Percentiles rank a stretch among this genome's conserved stretches.
Conservation (phyloP, 1,140 invertebrate species). For the Proctacanthus coquilletti region DNA sequence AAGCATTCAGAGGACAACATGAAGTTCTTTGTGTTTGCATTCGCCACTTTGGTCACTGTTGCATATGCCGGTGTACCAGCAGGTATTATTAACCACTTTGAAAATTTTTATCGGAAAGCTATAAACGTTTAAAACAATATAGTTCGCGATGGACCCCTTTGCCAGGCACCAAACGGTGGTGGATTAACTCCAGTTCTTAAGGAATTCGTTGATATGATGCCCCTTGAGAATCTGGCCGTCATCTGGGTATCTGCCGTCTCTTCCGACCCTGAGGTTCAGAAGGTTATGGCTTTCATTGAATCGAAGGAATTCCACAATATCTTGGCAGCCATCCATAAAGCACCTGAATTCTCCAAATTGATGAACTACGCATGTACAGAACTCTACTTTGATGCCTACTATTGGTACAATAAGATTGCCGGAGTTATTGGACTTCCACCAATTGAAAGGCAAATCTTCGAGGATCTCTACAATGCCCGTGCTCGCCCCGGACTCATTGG, state of each 20-base stretch:
- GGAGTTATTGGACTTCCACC: not conserved
- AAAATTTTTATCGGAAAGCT: too few species aligned
- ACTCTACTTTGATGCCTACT: slow-evolving; percentile 1
- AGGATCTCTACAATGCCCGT: too few species aligned
- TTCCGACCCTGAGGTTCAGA: not conserved
- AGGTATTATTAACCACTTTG: not conserved
- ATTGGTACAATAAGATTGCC: not conserved
- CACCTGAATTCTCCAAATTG: not conserved
- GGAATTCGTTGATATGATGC: not conserved
- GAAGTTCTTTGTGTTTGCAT: not conserved
- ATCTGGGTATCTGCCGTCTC: not conserved
- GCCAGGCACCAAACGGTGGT: not conserved
- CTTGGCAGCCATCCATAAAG: not conserved
- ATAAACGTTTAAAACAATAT: too few species aligned
- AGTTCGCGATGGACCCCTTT: not conserved
- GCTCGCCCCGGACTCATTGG: not conserved
- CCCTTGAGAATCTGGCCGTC: not conserved
- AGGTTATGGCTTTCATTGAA: not conserved
- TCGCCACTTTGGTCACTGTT: not conserved
- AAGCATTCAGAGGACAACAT: too few species aligned
- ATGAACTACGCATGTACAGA: not conserved
- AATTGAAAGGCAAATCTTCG: not conserved
- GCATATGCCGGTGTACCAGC: too few species aligned
- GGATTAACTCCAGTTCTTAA: not conserved
- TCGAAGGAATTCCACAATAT: not conserved